A percentile compares a stretch with the other conserved stretches of the same genome.
phyloP scores from a whole-genome alignment of 2,113 vertebrate genomes.

The Trematocara unimaculatum region DNA sequence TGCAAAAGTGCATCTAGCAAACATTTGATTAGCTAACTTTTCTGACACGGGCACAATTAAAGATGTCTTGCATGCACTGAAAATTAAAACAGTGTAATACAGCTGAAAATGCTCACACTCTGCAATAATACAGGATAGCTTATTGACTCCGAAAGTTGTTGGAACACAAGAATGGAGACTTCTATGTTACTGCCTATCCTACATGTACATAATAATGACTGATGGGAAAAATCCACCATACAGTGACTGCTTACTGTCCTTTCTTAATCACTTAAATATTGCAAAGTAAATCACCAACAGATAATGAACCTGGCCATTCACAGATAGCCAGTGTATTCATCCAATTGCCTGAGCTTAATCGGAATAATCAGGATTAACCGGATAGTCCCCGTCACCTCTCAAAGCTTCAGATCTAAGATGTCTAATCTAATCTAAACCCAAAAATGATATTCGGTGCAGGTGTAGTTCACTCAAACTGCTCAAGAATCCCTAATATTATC shows the following conservation, averaged over 20 bases:
- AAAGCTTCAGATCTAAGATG: neutral
- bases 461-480: neutral
- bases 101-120: neutral
- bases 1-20: neutral
- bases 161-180: neutral
- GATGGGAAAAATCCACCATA: accelerated
- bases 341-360: neutral
- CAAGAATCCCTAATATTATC: accelerated
- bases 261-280: neutral
- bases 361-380: neutral
- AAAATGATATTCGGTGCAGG: accelerated
- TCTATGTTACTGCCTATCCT: neutral
- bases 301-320: neutral
- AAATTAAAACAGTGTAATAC: neutral
- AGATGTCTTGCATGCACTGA: neutral
- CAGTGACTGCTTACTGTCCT: neutral
- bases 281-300: neutral
- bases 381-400: neutral
- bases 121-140: neutral
- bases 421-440: neutral
- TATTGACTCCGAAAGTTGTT: neutral
- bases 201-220: neutral
- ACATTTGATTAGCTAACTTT: neutral
- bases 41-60: accelerated
- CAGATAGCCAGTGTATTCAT: neutral